Base-by-base conservation (phyloP, 2,113 vertebrate species). In the Mellivora capensis region DNA sequence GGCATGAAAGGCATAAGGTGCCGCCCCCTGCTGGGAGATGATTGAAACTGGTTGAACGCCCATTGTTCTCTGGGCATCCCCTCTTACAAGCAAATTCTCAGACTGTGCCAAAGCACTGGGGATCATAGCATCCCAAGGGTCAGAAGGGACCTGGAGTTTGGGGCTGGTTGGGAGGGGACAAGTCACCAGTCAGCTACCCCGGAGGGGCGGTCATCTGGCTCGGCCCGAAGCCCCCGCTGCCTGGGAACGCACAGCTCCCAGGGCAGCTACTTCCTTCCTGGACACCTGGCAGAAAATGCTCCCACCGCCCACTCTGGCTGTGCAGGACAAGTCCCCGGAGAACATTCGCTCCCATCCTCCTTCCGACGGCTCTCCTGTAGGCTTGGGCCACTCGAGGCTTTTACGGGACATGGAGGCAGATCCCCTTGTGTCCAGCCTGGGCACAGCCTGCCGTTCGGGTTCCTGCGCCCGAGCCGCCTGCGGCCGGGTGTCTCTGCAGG, bases 11-110 rank as follows among this genome's bases (percentile, higher is more conserved):
- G 29, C n/a, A 0, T 10, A 7, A 25, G 47, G 10, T 0, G 23
- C 54, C 0, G 39, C 31, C 29, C 20, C 29, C 14, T 34, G 10
- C 25, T 0, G 17, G 77, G 7, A 8, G 14, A 27, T 20, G 76
- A 23, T 6, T 5, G 14, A n/a, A 21, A 11, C 17, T 29, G 4
- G 61, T 12, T 2, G 18, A 17, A 71, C 3, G 2, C 18, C 34
- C 25, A 0, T 2, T 1, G 23, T 7, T 13, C 42, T 3, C 29
- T 8, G 0, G 8, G 31, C 47, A 13, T 7, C 4, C 34, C 39
- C 25, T 62, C 62, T 34, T 3, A 0, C 9, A 4, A 25, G 6
- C 2, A 49, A 6, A 27, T 80, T 54, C 72, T 17, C 52, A 4
- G 1, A 12, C 23, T 2, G 59, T 7, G 34, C 72, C 52, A 1